Evolutionary conservation across 2,888 invertebrate genomes (phyloP).

Genomic region (Homarus gammarus): DNA sequence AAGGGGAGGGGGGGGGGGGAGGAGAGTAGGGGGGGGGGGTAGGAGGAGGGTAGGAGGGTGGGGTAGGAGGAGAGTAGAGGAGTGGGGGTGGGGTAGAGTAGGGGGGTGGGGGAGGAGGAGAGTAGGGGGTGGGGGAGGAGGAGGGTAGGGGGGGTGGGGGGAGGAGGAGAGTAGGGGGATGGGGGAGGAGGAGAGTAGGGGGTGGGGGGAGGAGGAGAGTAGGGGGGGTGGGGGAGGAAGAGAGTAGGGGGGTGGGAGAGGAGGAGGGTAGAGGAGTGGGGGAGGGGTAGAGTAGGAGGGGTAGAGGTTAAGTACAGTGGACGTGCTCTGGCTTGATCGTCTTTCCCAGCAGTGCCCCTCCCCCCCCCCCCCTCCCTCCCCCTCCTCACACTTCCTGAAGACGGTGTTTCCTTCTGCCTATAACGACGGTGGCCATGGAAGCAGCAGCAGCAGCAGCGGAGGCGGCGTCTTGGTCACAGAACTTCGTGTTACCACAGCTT

Average conservation of each 20-base stretch:
- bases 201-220: not conserved
- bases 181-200: slow-evolving; percentile 12
- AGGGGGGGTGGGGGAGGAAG: slow-evolving; percentile 1
- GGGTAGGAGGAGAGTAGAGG: not conserved
- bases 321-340: too few relatives aligned
- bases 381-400: too few relatives aligned
- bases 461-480: too few relatives aligned
- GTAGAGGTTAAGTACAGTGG: not conserved
- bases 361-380: not conserved
- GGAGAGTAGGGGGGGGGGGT: not conserved
- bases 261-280: not conserved
- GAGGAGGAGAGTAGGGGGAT: not conserved
- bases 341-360: too few relatives aligned
- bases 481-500: too few relatives aligned
- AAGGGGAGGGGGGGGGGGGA: not conserved
- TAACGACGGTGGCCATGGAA: too few relatives aligned
- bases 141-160: not conserved
- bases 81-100: not conserved
- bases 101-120: not conserved
- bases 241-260: not conserved
- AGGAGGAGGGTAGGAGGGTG: not conserved
- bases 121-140: not conserved
- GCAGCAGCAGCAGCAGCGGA: too few relatives aligned
- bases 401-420: too few relatives aligned
- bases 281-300: not conserved